Evolutionary conservation across 1,140 invertebrate genomes (phyloP), one percentile per base, ranked within the genome.

Genomic region (Andricus grossulariae): DNA sequence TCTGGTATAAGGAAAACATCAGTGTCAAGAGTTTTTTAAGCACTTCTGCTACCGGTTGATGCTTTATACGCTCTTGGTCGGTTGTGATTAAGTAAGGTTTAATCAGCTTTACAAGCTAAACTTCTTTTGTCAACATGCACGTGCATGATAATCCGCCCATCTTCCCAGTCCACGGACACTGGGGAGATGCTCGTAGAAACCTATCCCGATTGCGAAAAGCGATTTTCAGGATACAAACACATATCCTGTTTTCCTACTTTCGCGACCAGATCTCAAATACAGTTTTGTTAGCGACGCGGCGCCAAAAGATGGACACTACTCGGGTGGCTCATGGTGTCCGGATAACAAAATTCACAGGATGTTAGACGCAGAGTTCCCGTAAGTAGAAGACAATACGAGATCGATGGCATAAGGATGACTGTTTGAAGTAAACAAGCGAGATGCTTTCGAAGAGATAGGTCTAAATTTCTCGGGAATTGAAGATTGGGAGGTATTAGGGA

Each of bases 41-140:
- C 5, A n/a, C 12, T 13, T 39, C 39, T 25, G 19, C 45, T 15
- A 57, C 18, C 21, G 70, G 50, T 39, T 74, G 18, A 39, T 66
- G 13, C 21, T 7, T 45, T 76, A 89, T 90, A 79, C 72, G 72
- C 15, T 79, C 87, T 85, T 86, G 81, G 60, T 89, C 81, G 74
- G 77, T 90, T 89, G 86, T 90, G 89, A 90, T 90, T 90, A 90
- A 90, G 87, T 89, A 90, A 90, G 89, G 88, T 90, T 90, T 90
- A 90, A 90, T 90, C 88, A 90, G 88, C 89, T 90, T 90, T 90
- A 89, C 88, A 90, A 90, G 89, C 89, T 90, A 90, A 90, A 90
- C 89, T 90, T 89, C 88, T 87, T 90, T 89, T 89, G 86, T 89
- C 88, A 89, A 87, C 89, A 88, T 89, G 88, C 88, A 89, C 82